Conservation (phyloP, 2,888 invertebrate species). For the Trilocha varians region DNA sequence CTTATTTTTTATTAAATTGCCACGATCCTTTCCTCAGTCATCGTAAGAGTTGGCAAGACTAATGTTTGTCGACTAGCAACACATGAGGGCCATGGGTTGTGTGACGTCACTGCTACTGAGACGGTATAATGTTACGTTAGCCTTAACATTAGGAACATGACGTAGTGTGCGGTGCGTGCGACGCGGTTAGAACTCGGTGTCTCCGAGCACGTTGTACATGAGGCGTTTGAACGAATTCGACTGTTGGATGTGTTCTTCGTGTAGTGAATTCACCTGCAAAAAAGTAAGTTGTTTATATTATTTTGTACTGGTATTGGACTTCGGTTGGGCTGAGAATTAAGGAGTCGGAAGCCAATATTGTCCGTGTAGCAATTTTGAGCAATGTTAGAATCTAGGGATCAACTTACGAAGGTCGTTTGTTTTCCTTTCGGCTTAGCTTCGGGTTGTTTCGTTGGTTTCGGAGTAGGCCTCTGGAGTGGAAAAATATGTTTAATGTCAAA, state of each 20-base stretch:
- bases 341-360: too few species aligned
- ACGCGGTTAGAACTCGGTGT: conserved; percentile 73
- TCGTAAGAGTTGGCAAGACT: conserved; percentile 3
- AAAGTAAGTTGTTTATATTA: too few species aligned
- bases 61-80: conserved; percentile 10
- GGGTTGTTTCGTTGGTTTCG: conserved; percentile 47
- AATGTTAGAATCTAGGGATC: background rate
- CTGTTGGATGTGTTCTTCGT: conserved; percentile 89
- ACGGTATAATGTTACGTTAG: conserved; percentile 1
- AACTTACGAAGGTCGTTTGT: conserved; percentile 67
- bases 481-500: background rate
- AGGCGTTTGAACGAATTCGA: conserved; percentile 93
- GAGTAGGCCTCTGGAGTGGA: conserved; percentile 45
- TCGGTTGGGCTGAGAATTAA: too few species aligned
- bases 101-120: conserved; percentile 7
- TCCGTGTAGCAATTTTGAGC: background rate
- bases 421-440: conserved; percentile 50
- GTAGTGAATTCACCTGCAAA: conserved; percentile 77
- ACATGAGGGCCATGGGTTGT: conserved; percentile 12
- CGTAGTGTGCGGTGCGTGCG: conserved; percentile 9
- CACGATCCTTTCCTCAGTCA: background rate
- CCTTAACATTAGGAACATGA: conserved; percentile 10
- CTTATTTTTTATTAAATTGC: conserved; percentile 48
- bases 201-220: conserved; percentile 91
- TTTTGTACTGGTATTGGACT: too few species aligned